Evolutionary conservation across 92 coral and sea anemone species (phyloP).

Genomic region (Actinostola sp.): DNA sequence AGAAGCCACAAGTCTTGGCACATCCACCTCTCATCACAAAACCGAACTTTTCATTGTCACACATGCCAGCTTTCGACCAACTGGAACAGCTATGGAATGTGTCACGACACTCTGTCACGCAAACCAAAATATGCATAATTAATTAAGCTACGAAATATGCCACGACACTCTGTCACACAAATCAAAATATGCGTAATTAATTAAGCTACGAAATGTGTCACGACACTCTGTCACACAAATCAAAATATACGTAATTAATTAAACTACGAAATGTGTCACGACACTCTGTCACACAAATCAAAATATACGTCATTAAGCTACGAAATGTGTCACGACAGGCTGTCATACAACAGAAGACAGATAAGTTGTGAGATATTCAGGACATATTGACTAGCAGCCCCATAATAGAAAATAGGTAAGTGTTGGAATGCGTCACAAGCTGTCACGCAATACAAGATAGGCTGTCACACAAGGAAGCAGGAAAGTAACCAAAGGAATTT

Average conservation of each 20-base stretch:
- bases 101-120: constrained; percentile 68
- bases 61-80: constrained; percentile 77
- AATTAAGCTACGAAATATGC: too few species aligned
- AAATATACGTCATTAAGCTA: constrained; percentile 38
- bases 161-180: neutral
- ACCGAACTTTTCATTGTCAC: constrained; percentile 39
- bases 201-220: constrained; percentile 73
- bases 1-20: constrained; percentile 75
- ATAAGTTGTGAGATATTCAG: too few species aligned
- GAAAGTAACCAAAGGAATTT: too few species aligned
- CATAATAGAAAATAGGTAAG: too few species aligned
- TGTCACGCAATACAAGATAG: too few species aligned
- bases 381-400: too few species aligned
- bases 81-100: constrained; percentile 67
- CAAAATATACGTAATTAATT: too few species aligned
- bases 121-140: neutral
- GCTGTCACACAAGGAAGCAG: too few species aligned
- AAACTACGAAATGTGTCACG: neutral
- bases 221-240: constrained; percentile 54
- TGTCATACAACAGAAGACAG: constrained; percentile 12
- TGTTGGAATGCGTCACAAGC: too few species aligned
- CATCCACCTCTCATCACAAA: constrained; percentile 72
- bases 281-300: neutral
- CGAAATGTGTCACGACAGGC: constrained; percentile 75
- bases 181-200: too few species aligned